Base-by-base conservation (phyloP, 2,888 invertebrate species). In the Geophilus truncorum region DNA sequence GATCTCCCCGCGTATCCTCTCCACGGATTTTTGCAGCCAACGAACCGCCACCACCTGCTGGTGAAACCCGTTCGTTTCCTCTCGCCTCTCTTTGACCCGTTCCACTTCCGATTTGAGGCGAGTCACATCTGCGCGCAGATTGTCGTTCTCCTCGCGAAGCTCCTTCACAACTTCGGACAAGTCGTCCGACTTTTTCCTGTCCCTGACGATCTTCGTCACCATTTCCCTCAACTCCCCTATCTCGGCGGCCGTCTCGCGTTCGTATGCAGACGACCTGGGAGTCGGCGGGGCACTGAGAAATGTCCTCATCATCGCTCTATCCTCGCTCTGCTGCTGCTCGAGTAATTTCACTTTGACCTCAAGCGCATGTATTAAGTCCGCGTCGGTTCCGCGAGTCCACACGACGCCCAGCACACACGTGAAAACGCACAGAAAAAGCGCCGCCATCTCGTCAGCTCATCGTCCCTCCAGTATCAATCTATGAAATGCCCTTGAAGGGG, bases 21-120 rank as follows among this genome's bases (percentile, higher is more conserved):
- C 82, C 23, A 83, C 82, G 2, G 82, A 82, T 25, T 70, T 80
- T 77, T 82, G 82, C 2, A 83, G 78, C 83, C 83, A 83, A 32
- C 81, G 79, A 18, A 81, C 77, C 40, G 83, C 80, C 18, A 83
- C 81, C 30, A 76, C 80, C 62, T 82, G 82, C n/a, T 76, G 36
- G 30, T 51, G 32, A 12, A 77, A 21, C 12, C 62, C 70, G 23
- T 10, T 40, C 51, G 82, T 82, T 23, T 81, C 81, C 30, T 83
- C 80, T 10, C 78, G 79, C n/a, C 80, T 81, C 15, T 77, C 81
- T 57, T 81, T 81, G 0, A 81, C 28, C 30, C 80, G 80, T 62
- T 82, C 82, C 15, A 83, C 57, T 15, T 82, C 81, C 80, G 81
- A 76, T n/a, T 81, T 79, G 1, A 83, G 57, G 40, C 79, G 77